Base-by-base conservation (phyloP, 2,113 vertebrate genomes). In the Chaetorhynchus papuensis region DNA sequence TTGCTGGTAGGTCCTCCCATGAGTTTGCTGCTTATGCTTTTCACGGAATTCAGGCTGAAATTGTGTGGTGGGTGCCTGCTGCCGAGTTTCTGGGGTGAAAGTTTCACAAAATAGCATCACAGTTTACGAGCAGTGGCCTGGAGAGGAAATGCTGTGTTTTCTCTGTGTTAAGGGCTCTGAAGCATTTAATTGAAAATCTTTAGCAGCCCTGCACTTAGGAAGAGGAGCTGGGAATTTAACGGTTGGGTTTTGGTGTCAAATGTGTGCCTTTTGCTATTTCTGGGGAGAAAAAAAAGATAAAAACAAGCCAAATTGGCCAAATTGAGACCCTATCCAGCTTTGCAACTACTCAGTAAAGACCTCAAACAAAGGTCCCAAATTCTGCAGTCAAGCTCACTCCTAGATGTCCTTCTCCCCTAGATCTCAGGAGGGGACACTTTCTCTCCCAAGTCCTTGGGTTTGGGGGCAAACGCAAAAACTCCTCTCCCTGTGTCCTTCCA, bases 401-500 rank as follows among this genome's bases (percentile, higher is more conserved):
- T 30, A 9, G 20, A 19, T 30, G 6, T 19, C 6, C 39, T 63
- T 19, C 41, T 1, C n/a, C 44, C 11, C 10, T 6, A 4, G 53
- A 68, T 7, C 31, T 30, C 27, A 41, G 22, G 7, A 76, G 3
- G 5, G 10, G 3, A 56, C 31, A 7, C 0, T 11, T 50, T 20
- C 42, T 30, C 13, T 28, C 15, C 17, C 2, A 3, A 15, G 5
- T 20, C 65, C 52, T 61, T 0, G 0, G 24, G 10, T 8, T 41
- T 85, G 3, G 10, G 20, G 15, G 9, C 24, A 24, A 83, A 80
- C 37, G 6, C 16, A 71, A 52, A 52, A 63, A 22, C 13, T 74
- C 31, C 14, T 61, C 15, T 42, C 10, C 12, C 6, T 1, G 0
- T 16, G 14, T 35, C 28, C 68, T 42, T 69, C 52, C 53, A 74